Conservation (phyloP, 2,113 vertebrate genomes). For the Lophius piscatorius region DNA sequence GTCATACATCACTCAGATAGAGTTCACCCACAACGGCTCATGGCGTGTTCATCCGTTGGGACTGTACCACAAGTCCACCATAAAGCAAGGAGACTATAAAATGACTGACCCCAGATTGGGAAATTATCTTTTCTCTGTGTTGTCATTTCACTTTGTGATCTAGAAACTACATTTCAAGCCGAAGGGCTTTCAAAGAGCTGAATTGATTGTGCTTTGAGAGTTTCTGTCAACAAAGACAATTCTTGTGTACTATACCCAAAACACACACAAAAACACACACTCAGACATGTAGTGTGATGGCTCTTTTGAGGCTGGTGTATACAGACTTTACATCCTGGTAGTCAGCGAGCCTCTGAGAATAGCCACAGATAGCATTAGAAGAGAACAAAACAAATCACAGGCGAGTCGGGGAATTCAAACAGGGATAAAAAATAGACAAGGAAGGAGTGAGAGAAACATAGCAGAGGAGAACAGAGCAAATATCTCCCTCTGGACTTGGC, state of each 20-base stretch:
- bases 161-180: not conserved
- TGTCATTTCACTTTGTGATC: not conserved
- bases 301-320: conserved; percentile 42
- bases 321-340: conserved; percentile 41
- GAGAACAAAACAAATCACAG: conserved; percentile 59
- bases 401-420: conserved; percentile 49
- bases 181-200: conserved; percentile 20
- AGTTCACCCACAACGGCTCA: conserved; percentile 59
- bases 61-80: conserved; percentile 57
- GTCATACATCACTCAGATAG: conserved; percentile 62
- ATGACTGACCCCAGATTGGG: conserved; percentile 47
- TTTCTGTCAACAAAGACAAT: conserved; percentile 50
- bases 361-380: conserved; percentile 49
- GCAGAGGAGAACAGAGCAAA: conserved; percentile 53
- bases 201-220: conserved; percentile 17
- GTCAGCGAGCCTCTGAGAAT: conserved; percentile 45
- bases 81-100: conserved; percentile 42
- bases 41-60: conserved; percentile 58
- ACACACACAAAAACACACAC: conserved; percentile 17
- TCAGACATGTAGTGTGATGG: conserved; percentile 29
- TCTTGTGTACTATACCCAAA: conserved; percentile 1
- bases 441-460: conserved; percentile 29
- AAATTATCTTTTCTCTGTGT: not conserved
- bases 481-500: conserved; percentile 59
- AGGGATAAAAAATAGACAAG: conserved; percentile 17